Conservation (phyloP, 2,888 invertebrate species). For the Ecdyonurus torrentis region DNA sequence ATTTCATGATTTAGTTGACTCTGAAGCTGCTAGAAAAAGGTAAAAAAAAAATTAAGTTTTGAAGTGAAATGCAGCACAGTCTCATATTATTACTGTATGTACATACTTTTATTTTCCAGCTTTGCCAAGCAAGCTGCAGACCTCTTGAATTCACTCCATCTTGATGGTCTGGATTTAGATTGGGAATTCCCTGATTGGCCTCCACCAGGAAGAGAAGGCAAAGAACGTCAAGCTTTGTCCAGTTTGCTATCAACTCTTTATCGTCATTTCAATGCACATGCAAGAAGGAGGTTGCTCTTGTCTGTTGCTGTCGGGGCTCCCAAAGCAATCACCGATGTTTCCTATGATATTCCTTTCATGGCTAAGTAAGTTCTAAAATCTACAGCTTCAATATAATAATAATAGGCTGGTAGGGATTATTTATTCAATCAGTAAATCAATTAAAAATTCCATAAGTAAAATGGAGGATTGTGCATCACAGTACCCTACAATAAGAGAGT, state of each 20-base stretch:
- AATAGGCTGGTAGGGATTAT: no score
- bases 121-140: slow-evolving; percentile 35
- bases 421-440: no score
- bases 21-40: slow-evolving; percentile 50
- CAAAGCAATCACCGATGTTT: slow-evolving; percentile 49
- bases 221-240: slow-evolving; percentile 3
- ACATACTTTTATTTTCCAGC: no score
- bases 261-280: not conserved
- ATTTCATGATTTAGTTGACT: slow-evolving; percentile 53
- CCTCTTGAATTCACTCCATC: slow-evolving; percentile 32
- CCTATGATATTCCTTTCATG: slow-evolving; percentile 63
- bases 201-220: not conserved
- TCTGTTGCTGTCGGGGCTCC: slow-evolving; percentile 69
- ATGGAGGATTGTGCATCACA: no score
- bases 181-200: slow-evolving; percentile 71
- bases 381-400: no score
- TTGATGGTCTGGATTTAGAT: slow-evolving; percentile 63
- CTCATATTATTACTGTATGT: not conserved
- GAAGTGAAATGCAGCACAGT: not conserved
- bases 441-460: no score
- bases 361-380: slow-evolving; percentile 47
- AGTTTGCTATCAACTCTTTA: not conserved
- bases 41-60: slow-evolving; percentile 15
- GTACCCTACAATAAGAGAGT: no score
- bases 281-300: slow-evolving; percentile 29